These are phyloP conservation scores for Eristalis tenax DNA, from an alignment of 2,888 invertebrate species.

Conservation along the genomic window DNA sequence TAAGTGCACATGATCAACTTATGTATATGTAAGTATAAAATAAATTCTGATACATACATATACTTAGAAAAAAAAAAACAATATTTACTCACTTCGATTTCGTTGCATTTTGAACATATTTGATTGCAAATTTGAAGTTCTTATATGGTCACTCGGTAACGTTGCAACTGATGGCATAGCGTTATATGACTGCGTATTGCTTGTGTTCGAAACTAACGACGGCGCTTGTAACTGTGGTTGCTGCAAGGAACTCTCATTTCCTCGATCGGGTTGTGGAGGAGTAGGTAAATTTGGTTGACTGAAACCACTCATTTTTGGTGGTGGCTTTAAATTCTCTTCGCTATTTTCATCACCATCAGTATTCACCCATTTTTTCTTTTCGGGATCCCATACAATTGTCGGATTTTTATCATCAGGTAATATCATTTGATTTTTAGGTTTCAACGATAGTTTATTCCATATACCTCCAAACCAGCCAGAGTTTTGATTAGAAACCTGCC, in stretches of 20 bases:
- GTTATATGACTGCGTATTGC: slow-evolving; percentile 45
- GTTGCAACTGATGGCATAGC: slow-evolving; percentile 39
- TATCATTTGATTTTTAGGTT: slow-evolving; percentile 96
- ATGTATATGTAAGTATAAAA: no score
- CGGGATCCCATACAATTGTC: slow-evolving; percentile 95
- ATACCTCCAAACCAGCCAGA: slow-evolving; percentile 93
- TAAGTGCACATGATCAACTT: no score
- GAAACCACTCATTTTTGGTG: slow-evolving; percentile 86
- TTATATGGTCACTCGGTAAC: slow-evolving; percentile 68
- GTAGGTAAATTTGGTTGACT: slow-evolving; percentile 37
- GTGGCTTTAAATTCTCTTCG: slow-evolving; percentile 83
- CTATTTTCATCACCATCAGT: slow-evolving; percentile 87
- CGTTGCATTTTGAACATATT: slow-evolving; percentile 92
- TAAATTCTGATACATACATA: no score
- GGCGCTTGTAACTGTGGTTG: slow-evolving; percentile 63
- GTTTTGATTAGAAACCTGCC: slow-evolving; percentile 76
- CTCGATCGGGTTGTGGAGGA: slow-evolving; percentile 45
- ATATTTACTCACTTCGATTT: slow-evolving; percentile 85
- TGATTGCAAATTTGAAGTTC: slow-evolving; percentile 81
- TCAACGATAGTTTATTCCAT: slow-evolving; percentile 90
- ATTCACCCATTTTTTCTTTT: slow-evolving; percentile 93
- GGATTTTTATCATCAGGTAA: slow-evolving; percentile 97
- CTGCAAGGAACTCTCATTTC: slow-evolving; percentile 40
- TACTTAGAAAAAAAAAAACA: not conserved
- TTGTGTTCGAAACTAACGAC: slow-evolving; percentile 46